These are phyloP conservation scores for Gibbula magus DNA, from an alignment of 2,888 invertebrate genomes.

Conservation along the genomic window DNA sequence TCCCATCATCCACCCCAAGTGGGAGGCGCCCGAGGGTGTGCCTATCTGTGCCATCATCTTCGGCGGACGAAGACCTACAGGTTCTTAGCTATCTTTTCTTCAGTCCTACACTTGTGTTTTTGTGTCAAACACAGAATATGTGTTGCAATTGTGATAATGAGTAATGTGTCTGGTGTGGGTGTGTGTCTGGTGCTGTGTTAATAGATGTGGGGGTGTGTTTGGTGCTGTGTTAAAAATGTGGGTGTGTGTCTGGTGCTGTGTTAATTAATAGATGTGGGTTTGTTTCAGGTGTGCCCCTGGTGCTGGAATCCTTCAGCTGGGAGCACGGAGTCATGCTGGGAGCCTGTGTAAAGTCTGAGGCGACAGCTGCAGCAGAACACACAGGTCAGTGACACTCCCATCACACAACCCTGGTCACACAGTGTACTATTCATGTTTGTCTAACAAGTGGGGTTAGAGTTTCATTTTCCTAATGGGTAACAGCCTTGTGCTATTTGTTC, in stretches of 20 bases:
- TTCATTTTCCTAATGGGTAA: too few relatives aligned
- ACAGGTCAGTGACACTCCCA: conserved; percentile 71
- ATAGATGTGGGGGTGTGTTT: too few relatives aligned
- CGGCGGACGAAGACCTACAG: conserved; percentile 92
- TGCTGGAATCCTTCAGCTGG: conserved; percentile 95
- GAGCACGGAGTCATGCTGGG: conserved; percentile 97
- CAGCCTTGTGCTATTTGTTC: too few relatives aligned
- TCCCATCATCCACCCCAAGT: conserved; percentile 92
- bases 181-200: too few relatives aligned
- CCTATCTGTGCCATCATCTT: conserved; percentile 97
- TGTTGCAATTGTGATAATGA: background rate
- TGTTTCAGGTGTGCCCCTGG: conserved; percentile 86
- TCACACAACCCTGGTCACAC: background rate
- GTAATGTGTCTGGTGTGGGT: background rate
- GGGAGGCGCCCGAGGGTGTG: conserved; percentile 96
- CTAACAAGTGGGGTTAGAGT: too few relatives aligned
- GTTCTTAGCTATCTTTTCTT: conserved; percentile 34
- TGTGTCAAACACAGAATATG: background rate
- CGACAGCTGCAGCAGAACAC: conserved; percentile 97
- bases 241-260: too few relatives aligned
- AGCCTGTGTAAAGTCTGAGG: conserved; percentile 92
- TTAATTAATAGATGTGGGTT: background rate
- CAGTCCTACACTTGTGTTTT: too few relatives aligned
- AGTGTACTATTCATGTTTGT: too few relatives aligned
- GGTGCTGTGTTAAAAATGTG: too few relatives aligned